Evolutionary conservation across 1,140 invertebrate genomes (phyloP), one percentile per base, ranked within the genome.

Genomic region (Helicorthomorpha holstii): DNA sequence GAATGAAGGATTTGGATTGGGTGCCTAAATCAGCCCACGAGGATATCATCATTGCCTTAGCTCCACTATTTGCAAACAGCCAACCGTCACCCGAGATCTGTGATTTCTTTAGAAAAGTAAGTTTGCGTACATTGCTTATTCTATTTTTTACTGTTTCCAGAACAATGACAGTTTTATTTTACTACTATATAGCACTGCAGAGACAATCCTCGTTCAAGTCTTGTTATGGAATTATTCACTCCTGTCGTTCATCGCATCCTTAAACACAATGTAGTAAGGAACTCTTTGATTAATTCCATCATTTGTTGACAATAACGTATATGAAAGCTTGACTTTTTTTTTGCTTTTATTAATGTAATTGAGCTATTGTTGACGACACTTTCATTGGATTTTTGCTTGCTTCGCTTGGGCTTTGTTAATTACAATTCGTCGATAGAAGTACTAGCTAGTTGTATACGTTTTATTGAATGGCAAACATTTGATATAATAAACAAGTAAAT

Each of bases 181-280:
- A 34, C 16, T 34, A 34, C 29, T 59, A 65, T 63, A 26, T 65
- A 74, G 62, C 73, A 77, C 58, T 79, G 77, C 60, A 68, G 69
- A 49, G 68, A 70, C 56, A 72, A 75, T 61, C 76, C 76, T 27
- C 63, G 77, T 42, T 78, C 76, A 27, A 67, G 72, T 51, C 66
- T 78, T 27, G 70, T 79, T 3, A 69, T 69, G 49, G 74, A 76
- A 55, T 60, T 77, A 12, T 77, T 87, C 42, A 79, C 79, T 12
- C 81, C 82, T 10, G 79, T 85, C 16, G 81, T 85, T 27, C 79
- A 82, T 24, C 72, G 83, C 43, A 86, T 85, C 57, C 73, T 89
- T 41, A 89, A 86, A 64, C 81, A 86, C 61, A 88, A 84, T 60
- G 84, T 85, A 63, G 76, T 77, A 62, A 72, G 69, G 65, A 41